Evolutionary conservation across 2,113 vertebrate genomes (phyloP).

Genomic region (Eudorcas thomsonii): DNA sequence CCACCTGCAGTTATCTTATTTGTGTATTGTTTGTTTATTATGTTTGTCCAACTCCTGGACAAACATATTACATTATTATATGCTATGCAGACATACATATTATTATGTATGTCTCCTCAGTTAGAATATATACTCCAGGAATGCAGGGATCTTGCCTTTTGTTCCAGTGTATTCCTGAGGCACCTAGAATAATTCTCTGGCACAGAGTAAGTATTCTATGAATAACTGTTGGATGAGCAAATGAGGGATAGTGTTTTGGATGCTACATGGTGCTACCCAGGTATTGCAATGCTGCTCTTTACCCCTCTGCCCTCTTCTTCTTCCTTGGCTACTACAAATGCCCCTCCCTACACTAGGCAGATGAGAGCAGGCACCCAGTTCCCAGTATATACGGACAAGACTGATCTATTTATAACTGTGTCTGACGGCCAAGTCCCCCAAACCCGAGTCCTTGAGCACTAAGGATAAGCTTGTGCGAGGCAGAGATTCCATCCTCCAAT

Average conservation of each 20-base stretch:
- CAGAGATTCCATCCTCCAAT: background rate
- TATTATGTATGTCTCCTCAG: too few relatives aligned
- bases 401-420: background rate
- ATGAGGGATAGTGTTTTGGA: background rate
- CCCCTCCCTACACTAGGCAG: background rate
- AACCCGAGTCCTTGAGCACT: slow-evolving; percentile 1
- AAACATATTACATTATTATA: too few relatives aligned
- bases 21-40: background rate
- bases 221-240: background rate
- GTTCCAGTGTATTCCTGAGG: background rate
- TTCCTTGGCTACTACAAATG: background rate
- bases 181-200: background rate
- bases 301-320: background rate
- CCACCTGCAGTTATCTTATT: background rate
- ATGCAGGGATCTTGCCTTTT: background rate
- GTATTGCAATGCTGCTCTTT: background rate
- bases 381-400: background rate
- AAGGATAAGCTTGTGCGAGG: slow-evolving; percentile 44
- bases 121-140: background rate
- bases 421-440: slow-evolving; percentile 7
- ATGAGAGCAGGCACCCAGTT: background rate
- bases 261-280: background rate
- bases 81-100: too few relatives aligned
- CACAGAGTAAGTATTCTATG: background rate
- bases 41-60: background rate